Evolutionary conservation across 2,113 vertebrate species (phyloP).

Genomic region (Equus quagga): DNA sequence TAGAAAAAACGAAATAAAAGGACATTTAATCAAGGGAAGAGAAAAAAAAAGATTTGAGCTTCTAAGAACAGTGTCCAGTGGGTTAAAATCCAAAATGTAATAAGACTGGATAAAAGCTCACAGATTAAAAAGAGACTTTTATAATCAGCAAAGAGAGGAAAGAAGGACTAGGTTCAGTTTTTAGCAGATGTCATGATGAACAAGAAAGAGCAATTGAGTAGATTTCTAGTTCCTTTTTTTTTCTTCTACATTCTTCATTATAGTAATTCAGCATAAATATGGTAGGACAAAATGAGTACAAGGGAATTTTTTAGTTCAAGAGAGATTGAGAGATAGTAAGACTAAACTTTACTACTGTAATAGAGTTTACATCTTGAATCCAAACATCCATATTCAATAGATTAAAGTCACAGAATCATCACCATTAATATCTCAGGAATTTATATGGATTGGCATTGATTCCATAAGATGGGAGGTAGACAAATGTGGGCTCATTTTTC

Average conservation of each 20-base stretch:
- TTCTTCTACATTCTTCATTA: neutral
- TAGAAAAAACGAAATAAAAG: neutral
- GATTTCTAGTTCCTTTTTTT: neutral
- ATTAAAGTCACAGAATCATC: neutral
- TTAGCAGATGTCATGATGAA: neutral
- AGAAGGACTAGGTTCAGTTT: neutral
- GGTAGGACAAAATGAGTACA: neutral
- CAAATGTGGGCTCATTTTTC: neutral
- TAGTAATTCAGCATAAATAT: neutral
- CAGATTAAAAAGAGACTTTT: neutral
- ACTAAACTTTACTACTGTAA: neutral
- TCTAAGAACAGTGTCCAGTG: neutral
- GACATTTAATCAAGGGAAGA: neutral
- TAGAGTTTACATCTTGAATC: neutral
- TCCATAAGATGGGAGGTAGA: neutral
- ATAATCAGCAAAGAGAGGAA: constrained; percentile 11
- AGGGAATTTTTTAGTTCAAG: neutral
- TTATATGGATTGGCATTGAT: neutral
- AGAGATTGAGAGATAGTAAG: neutral
- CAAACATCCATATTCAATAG: neutral
- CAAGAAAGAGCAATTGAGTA: neutral
- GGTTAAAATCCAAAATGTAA: constrained; percentile 28
- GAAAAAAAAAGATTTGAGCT: neutral
- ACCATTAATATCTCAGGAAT: neutral
- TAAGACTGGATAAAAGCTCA: constrained; percentile 27